Conservation (phyloP, 2,113 vertebrate genomes). For the Cygnus buccinator region DNA sequence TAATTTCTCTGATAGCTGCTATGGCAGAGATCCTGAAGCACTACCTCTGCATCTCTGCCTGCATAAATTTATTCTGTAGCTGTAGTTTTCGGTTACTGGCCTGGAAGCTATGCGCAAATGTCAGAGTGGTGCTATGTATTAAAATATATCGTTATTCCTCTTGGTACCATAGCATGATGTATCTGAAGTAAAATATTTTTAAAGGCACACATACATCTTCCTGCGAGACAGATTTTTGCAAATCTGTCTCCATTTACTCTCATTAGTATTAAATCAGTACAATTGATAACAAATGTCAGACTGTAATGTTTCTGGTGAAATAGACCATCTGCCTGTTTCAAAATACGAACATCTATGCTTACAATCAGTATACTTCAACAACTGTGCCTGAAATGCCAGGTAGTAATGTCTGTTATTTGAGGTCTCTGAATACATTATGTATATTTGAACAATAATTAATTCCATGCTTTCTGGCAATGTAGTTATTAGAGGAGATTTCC, state of each 20-base stretch:
- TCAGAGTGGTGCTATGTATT: not conserved
- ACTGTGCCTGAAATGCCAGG: slow-evolving; percentile 39
- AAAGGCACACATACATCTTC: slow-evolving; percentile 30
- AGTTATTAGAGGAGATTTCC: not conserved
- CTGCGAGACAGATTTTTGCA: slow-evolving; percentile 57
- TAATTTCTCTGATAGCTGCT: slow-evolving; percentile 1
- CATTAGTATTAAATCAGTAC: slow-evolving; percentile 64
- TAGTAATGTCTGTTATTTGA: slow-evolving; percentile 43
- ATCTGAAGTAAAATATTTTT: slow-evolving; percentile 43
- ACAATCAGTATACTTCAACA: slow-evolving; percentile 28
- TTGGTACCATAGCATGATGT: not conserved
- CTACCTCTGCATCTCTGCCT: not conserved
- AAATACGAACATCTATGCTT: slow-evolving; percentile 63
- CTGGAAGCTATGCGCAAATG: not conserved
- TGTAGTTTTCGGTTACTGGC: not conserved
- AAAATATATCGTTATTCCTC: slow-evolving; percentile 13
- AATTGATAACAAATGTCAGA: slow-evolving; percentile 78
- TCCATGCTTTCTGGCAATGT: not conserved
- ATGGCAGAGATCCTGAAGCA: not conserved
- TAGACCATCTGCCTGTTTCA: slow-evolving; percentile 74
- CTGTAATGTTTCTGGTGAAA: slow-evolving; percentile 72
- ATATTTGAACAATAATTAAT: slow-evolving; percentile 12
- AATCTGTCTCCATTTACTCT: slow-evolving; percentile 70
- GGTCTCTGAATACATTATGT: slow-evolving; percentile 2
- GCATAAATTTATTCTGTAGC: not conserved